Evolutionary conservation across 2,113 vertebrate species (phyloP).

Genomic region (Lophochroa leadbeateri): DNA sequence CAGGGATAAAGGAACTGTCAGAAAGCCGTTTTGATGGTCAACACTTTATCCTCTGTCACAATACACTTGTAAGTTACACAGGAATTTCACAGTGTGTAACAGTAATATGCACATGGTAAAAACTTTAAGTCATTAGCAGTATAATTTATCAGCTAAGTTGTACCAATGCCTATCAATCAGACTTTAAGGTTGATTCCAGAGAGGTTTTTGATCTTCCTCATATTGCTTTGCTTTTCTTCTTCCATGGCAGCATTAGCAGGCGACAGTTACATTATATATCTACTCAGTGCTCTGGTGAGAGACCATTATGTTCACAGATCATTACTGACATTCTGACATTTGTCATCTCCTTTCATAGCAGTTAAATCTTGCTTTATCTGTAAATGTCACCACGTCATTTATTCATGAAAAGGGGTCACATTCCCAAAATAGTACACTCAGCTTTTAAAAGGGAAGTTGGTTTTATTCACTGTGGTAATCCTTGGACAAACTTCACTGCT

Average conservation of each 20-base stretch:
- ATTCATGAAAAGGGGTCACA: constrained; percentile 84
- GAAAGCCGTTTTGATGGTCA: constrained; percentile 16
- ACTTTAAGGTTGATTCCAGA: background rate
- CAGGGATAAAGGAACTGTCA: constrained; percentile 7
- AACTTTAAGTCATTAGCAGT: constrained; percentile 17
- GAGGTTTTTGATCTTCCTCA: constrained; percentile 24
- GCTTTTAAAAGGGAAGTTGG: constrained; percentile 68
- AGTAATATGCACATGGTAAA: constrained; percentile 11
- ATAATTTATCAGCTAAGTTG: constrained; percentile 34
- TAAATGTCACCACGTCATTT: constrained; percentile 87
- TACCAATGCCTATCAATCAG: constrained; percentile 32
- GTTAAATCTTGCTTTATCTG: constrained; percentile 86
- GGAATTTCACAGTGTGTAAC: constrained; percentile 15
- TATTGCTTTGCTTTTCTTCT: constrained; percentile 54
- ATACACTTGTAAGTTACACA: background rate
- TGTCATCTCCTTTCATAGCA: constrained; percentile 84
- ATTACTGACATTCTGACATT: constrained; percentile 88
- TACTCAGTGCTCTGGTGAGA: constrained; percentile 74
- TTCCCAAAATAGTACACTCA: constrained; percentile 78
- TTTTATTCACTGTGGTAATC: constrained; percentile 77
- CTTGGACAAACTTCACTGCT: constrained; percentile 79
- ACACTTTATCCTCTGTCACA: constrained; percentile 13
- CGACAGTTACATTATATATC: constrained; percentile 74
- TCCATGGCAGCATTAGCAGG: constrained; percentile 61
- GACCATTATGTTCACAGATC: constrained; percentile 83